A percentile compares a stretch with the other conserved stretches of the same genome.
These are phyloP conservation scores for Coryphaenoides rupestris DNA, from an alignment of 2,113 vertebrate species.

Conservation along the genomic window DNA sequence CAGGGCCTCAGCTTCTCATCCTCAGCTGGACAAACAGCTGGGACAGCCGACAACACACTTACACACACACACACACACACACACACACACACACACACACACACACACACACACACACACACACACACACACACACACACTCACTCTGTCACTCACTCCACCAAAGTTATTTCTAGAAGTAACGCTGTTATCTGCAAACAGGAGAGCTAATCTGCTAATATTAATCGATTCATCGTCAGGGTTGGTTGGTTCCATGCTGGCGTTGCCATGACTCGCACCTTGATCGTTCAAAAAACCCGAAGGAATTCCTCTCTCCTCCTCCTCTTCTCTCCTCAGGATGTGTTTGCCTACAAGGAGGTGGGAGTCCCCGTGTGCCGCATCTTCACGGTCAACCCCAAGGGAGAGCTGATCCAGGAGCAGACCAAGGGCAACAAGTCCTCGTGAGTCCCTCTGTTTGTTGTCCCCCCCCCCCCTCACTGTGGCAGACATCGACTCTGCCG, in stretches of 20 bases:
- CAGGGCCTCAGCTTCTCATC: conserved; percentile 46
- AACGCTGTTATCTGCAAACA: conserved; percentile 29
- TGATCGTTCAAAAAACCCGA: neutral
- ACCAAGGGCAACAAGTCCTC: conserved; percentile 97
- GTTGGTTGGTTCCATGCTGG: conserved; percentile 5
- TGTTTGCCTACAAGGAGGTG: conserved; percentile 93
- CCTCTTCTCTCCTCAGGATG: conserved; percentile 77
- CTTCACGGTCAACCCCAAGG: conserved; percentile 97
- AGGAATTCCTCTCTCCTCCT: conserved; percentile 10
- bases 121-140: conserved; percentile 12
- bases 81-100: conserved; percentile 20
- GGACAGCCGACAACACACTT: conserved; percentile 15
- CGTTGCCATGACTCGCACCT: conserved; percentile 15
- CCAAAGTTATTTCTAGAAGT: conserved; percentile 23
- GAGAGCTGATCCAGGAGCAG: conserved; percentile 95
- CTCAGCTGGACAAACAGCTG: conserved; percentile 58
- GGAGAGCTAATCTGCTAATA: conserved; percentile 42
- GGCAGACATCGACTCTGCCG: too few relatives aligned
- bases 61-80: conserved; percentile 9
- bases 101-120: neutral
- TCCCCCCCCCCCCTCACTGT: too few relatives aligned
- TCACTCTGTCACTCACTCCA: neutral
- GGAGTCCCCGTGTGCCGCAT: conserved; percentile 92
- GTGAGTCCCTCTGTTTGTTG: conserved; percentile 82
- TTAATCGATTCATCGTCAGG: conserved; percentile 21